phyloP scores from a whole-genome alignment of 2,888 invertebrate genomes.

The Nineta flava region DNA sequence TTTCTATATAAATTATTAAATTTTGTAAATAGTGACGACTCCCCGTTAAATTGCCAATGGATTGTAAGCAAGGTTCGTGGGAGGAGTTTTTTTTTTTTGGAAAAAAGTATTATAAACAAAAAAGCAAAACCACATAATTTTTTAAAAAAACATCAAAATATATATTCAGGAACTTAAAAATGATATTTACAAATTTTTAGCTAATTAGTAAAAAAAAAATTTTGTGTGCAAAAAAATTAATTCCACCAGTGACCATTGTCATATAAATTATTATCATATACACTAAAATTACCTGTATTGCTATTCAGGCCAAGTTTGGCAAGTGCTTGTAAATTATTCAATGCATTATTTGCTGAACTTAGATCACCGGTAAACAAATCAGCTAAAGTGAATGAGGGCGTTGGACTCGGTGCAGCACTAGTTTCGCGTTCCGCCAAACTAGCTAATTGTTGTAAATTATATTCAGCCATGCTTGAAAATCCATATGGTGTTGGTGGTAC shows the following conservation, averaged over 20 bases:
- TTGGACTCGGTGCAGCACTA: slow-evolving; percentile 26
- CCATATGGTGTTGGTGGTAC: slow-evolving; percentile 31
- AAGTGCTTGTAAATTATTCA: slow-evolving; percentile 77
- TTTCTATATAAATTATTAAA: too few species aligned
- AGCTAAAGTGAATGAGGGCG: slow-evolving; percentile 54
- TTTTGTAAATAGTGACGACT: too few species aligned
- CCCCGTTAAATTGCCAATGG: too few species aligned
- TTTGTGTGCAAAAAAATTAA: slow-evolving; percentile 4
- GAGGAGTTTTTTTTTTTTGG: too few species aligned
- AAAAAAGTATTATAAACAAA: neutral
- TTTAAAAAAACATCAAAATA: slow-evolving; percentile 5
- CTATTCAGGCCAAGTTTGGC: slow-evolving; percentile 65
- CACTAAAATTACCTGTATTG: slow-evolving; percentile 33
- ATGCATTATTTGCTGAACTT: slow-evolving; percentile 52
- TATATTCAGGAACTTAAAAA: slow-evolving; percentile 5
- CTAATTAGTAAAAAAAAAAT: neutral
- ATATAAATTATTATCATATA: slow-evolving; percentile 2
- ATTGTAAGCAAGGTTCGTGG: too few species aligned
- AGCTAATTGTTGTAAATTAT: slow-evolving; percentile 70
- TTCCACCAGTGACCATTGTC: slow-evolving; percentile 7
- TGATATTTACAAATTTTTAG: slow-evolving; percentile 4
- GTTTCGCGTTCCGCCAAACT: slow-evolving; percentile 54
- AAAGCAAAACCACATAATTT: slow-evolving; percentile 5
- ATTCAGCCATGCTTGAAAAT: slow-evolving; percentile 64
- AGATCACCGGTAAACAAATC: slow-evolving; percentile 61